Evolutionary conservation across 35 echinoderm and acorn worm species (phyloP).

Genomic region (Acanthaster planci): DNA sequence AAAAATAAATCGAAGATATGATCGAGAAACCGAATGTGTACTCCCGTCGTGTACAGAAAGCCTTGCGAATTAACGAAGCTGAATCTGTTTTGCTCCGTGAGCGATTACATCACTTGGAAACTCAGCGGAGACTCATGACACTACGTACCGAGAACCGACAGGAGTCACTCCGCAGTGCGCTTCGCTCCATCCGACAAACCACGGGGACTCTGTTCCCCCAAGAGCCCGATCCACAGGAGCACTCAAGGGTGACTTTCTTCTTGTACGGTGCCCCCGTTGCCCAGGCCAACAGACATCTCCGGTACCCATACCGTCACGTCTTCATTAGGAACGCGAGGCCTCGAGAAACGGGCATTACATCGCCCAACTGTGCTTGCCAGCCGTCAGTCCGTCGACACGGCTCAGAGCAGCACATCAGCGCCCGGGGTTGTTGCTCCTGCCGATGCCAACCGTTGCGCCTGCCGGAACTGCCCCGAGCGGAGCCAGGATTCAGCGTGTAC

Average conservation of each 20-base stretch:
- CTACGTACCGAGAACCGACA: neutral
- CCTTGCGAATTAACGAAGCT: conserved; percentile 35
- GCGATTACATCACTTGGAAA: neutral
- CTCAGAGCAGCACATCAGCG: neutral
- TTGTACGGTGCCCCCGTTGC: neutral
- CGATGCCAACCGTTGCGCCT: neutral
- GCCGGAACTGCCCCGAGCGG: neutral
- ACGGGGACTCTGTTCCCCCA: neutral
- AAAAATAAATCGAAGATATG: neutral
- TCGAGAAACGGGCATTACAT: too few relatives aligned
- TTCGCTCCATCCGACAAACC: neutral
- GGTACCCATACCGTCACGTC: neutral
- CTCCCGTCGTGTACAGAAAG: conserved; percentile 29
- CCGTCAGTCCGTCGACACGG: neutral
- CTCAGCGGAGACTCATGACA: neutral
- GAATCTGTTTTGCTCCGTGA: neutral
- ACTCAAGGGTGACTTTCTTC: neutral
- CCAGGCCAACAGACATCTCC: neutral
- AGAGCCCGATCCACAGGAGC: neutral
- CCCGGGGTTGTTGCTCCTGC: neutral
- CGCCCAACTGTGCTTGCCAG: neutral
- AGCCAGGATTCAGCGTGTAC: conserved; percentile 2
- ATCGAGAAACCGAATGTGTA: conserved; percentile 41
- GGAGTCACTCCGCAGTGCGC: neutral
- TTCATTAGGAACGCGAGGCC: neutral